Evolutionary conservation across 2,888 invertebrate species (phyloP), one percentile per base, ranked within the genome.

Genomic region (Caenorhabditis plicata): DNA sequence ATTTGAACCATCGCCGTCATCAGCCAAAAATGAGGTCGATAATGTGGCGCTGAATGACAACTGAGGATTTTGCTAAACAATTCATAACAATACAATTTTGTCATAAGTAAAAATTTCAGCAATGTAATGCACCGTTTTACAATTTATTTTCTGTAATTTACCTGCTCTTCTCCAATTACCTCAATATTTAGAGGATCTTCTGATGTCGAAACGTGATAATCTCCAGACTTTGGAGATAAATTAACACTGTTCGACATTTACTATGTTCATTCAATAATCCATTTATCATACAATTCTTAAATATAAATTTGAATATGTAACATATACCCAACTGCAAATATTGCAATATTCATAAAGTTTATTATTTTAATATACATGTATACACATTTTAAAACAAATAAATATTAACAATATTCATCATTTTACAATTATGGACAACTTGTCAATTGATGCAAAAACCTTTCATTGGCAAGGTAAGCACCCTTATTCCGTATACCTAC

Each of bases 161-260:
- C 52, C 51, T 48, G 33, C 22, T 52, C 52, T 23, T 58, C 57
- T 22, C 52, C 52, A 0, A 58, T 50, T 31, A 60, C 60, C 32
- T 60, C 60, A 3, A 60, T 53, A 31, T 45, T 48, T 15, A 57
- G 45, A 17, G 51, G 56, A 38, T 57, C 56, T 15, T 17, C 8
- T 27, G 13, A 27, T 27, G 29, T 7, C 7, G 29, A 9, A 26
- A 52, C 47, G 13, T 48, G 51, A 20, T 36, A 42, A 13, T 48
- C 53, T 15, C 32, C 41, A 0, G 58, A 58, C 25, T 58, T 58
- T 13, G 58, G 58, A 4, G 58, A 58, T 45, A 48, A 44, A 43
- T 52, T 58, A 29, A 40, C 58, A 25, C 53, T 52, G 29, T 48
- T 31, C 17, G 57, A 58, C 57, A 58, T 57, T 38, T 43, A 8